phyloP scores from a whole-genome alignment of 2,113 vertebrate genomes.

The Lagopus leucura region DNA sequence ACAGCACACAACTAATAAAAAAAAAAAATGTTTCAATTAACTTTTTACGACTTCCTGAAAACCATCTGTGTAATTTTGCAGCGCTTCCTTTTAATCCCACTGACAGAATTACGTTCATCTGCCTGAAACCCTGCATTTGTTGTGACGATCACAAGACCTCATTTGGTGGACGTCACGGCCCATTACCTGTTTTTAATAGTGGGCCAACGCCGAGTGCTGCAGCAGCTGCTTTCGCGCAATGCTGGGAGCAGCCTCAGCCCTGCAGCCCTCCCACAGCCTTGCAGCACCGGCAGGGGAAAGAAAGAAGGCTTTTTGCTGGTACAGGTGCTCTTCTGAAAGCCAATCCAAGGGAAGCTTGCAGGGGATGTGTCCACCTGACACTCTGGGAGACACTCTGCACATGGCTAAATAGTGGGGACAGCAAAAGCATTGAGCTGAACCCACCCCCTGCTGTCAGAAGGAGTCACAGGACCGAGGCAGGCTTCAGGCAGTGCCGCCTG shows the following conservation, averaged over 20 bases:
- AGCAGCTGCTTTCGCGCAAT: not conserved
- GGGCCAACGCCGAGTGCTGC: not conserved
- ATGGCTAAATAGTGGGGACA: not conserved
- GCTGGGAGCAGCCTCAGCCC: not conserved
- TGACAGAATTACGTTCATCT: slow-evolving; percentile 64
- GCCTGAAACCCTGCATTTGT: slow-evolving; percentile 38
- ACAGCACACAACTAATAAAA: not conserved
- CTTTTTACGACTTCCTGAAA: slow-evolving; percentile 69
- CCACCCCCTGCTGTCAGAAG: not conserved
- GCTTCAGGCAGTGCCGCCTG: not conserved
- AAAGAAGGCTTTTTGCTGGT: not conserved
- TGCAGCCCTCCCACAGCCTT: not conserved
- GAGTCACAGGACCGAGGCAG: not conserved
- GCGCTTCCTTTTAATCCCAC: slow-evolving; percentile 48
- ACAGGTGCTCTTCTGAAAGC: not conserved
- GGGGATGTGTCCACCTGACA: not conserved
- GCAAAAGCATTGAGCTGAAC: not conserved
- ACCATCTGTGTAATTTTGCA: slow-evolving; percentile 53
- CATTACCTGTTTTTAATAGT: slow-evolving; percentile 66
- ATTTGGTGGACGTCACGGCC: slow-evolving; percentile 65
- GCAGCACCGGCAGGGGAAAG: not conserved
- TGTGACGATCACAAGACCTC: slow-evolving; percentile 65
- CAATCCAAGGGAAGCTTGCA: not conserved
- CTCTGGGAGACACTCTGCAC: not conserved
- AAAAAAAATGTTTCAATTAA: slow-evolving; percentile 57